Percentiles rank a stretch among this genome's conserved stretches.
phyloP scores from a whole-genome alignment of 1,140 invertebrate species.

The Pantala flavescens region DNA sequence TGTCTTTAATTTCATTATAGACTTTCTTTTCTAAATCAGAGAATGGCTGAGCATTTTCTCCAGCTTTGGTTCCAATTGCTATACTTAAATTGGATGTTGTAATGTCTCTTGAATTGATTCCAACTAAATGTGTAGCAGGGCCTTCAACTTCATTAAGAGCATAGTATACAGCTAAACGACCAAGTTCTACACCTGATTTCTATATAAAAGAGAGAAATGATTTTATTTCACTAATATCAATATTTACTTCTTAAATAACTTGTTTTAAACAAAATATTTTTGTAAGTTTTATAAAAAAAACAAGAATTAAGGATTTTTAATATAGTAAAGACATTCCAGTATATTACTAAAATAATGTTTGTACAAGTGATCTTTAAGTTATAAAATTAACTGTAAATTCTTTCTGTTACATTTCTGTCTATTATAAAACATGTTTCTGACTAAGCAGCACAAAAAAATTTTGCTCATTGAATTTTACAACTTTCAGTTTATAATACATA shows the following conservation, averaged over 20 bases:
- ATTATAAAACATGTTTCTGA: too few species aligned
- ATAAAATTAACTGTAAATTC: too few species aligned
- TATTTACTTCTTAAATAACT: conserved; percentile 14
- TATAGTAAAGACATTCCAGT: too few species aligned
- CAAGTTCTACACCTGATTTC: conserved; percentile 53
- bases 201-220: conserved; percentile 26
- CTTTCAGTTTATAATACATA: too few species aligned
- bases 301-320: too few species aligned
- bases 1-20: conserved; percentile 46
- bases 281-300: too few species aligned
- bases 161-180: conserved; percentile 58
- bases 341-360: too few species aligned
- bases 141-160: conserved; percentile 38
- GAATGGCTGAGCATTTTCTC: conserved; percentile 39
- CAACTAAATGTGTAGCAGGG: conserved; percentile 52
- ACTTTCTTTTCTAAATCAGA: conserved; percentile 47
- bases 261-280: too few species aligned
- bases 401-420: too few species aligned
- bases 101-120: conserved; percentile 51
- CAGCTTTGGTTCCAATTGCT: conserved; percentile 21
- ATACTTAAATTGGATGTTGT: conserved; percentile 51
- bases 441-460: too few species aligned
- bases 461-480: too few species aligned
- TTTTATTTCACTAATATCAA: conserved; percentile 18
- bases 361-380: too few species aligned